Base-by-base conservation (phyloP, 2,797 vertebrate species). In the Selene dorsalis region DNA sequence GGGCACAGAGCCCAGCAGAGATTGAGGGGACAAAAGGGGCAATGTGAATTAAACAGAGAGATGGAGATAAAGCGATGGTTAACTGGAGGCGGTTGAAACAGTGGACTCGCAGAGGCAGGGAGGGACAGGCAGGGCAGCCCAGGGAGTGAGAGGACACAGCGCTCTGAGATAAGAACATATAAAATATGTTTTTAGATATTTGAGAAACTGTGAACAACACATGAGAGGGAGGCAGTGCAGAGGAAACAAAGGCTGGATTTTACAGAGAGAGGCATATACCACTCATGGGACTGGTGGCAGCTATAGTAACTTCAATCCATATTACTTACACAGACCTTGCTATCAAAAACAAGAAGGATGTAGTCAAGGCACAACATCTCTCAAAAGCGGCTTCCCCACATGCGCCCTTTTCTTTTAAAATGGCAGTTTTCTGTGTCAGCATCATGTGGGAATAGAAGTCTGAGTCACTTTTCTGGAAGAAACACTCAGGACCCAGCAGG, bases 241-340 rank as follows among this genome's bases (percentile, higher is more conserved):
- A 67, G 48, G 30, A 59, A 67, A 72, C 14, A 53, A 20, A 50
- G 20, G 7, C 8, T 55, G 8, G 24, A 61, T 38, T 68, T 61
- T 18, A 56, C 53, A 35, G 18, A 14, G n/a, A 32, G 30, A 32
- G 18, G 6, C 6, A 60, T 45, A 20, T 18, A 22, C 12, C 32
- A 59, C 11, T 0, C 11, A 11, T 52, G 18, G 22, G 45, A 22
- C 24, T 65, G 65, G 59, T 18, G n/a, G 57, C 77, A 57, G 57
- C 22, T 48, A 39, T 65, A 75, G 88, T n/a, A 90, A 86, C 50
- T 61, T 83, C 57, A 18, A 72, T 63, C 77, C 38, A 32, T 14
- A 60, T n/a, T 11, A 35, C 47, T 77, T 74, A 50, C 1, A 10
- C 11, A 56, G 52, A 24, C 11, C 22, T 52, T 24, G 11, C 50